Conservation (phyloP, 2,888 invertebrate species). For the Venustoraphidia nigricollis region DNA sequence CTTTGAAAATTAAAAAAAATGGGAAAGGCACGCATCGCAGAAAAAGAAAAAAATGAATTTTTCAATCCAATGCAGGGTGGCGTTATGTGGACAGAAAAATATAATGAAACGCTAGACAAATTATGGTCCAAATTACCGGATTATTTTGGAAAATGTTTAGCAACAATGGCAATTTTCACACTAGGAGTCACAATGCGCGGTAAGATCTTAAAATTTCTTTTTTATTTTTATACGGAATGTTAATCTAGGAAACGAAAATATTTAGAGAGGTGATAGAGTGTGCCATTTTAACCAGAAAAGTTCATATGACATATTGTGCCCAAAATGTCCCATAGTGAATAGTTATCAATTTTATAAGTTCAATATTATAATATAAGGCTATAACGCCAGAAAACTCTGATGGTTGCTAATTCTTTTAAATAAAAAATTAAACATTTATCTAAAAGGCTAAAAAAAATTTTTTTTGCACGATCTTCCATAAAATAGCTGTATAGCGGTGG, state of each 20-base stretch:
- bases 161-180: conserved; percentile 41
- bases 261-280: too few species aligned
- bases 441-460: too few species aligned
- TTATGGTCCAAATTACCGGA: conserved; percentile 39
- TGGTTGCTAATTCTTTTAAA: too few species aligned
- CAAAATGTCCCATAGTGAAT: not conserved
- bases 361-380: conserved; percentile 10
- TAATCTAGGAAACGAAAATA: too few species aligned
- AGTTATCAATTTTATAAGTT: conserved; percentile 8
- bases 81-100: conserved; percentile 44
- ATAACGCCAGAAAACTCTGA: conserved; percentile 5
- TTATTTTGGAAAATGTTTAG: conserved; percentile 35
- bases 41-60: too few species aligned
- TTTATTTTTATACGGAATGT: not conserved
- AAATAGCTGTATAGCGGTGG: too few species aligned
- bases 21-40: too few species aligned
- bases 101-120: conserved; percentile 34
- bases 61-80: conserved; percentile 14
- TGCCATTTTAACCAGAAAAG: not conserved
- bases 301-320: not conserved
- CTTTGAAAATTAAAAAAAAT: too few species aligned
- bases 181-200: conserved; percentile 47
- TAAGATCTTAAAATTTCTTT: conserved; percentile 17
- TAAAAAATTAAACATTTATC: too few species aligned
- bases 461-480: too few species aligned